Percentiles rank a stretch among this genome's conserved stretches.
Conservation (phyloP, 2,113 vertebrate genomes). For the Bos javanicus region DNA sequence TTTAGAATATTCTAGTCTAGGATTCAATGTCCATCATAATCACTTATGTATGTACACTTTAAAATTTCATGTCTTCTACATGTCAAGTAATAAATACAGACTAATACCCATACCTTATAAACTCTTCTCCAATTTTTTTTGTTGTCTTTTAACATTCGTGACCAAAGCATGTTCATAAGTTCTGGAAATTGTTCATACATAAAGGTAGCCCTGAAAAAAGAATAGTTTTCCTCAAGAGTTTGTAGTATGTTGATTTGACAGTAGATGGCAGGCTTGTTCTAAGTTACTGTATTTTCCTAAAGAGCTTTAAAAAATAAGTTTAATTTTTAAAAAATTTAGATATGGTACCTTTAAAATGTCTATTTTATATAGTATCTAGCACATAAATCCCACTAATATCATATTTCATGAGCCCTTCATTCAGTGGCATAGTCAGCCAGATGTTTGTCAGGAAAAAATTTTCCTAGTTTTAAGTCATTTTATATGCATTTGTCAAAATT, state of each 20-base stretch:
- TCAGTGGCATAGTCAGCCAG: neutral
- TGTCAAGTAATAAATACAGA: conserved; percentile 45
- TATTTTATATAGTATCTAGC: neutral
- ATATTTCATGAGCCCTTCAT: neutral
- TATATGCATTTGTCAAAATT: conserved; percentile 31
- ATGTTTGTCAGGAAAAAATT: neutral
- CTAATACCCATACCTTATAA: conserved; percentile 91
- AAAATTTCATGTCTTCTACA: conserved; percentile 6
- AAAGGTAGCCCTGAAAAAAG: conserved; percentile 89
- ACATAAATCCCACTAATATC: neutral
- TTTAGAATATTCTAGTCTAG: neutral
- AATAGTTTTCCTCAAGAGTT: conserved; percentile 34
- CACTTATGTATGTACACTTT: neutral
- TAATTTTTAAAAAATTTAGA: conserved; percentile 28
- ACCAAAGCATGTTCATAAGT: conserved; percentile 99
- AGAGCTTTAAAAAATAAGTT: neutral
- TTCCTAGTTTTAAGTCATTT: conserved; percentile 19
- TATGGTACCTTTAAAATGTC: neutral
- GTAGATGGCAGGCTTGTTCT: conserved; percentile 84
- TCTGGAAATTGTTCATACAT: conserved; percentile 99
- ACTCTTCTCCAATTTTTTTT: conserved; percentile 99
- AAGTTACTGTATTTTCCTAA: conserved; percentile 21
- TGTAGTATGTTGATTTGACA: conserved; percentile 70
- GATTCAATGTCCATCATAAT: neutral
- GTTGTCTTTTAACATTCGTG: conserved; percentile 97